Evolutionary conservation across 2,797 vertebrate species (phyloP).

Genomic region (Hoplostethus atlanticus): DNA sequence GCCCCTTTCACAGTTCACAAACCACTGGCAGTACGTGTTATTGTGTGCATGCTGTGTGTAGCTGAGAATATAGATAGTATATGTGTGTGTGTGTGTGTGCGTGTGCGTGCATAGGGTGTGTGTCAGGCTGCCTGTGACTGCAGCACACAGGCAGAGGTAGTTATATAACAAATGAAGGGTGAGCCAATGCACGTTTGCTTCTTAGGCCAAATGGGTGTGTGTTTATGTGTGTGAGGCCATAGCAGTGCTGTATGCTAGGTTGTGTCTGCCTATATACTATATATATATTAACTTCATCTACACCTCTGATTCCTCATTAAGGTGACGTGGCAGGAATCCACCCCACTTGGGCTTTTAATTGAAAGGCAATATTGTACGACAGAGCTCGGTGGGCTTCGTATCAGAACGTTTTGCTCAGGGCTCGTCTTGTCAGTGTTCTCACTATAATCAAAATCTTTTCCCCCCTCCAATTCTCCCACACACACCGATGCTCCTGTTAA

Average conservation of each 20-base stretch:
- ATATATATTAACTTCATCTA: no score
- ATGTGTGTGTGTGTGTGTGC: constrained; percentile 19
- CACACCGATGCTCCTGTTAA: constrained; percentile 23
- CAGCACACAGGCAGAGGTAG: constrained; percentile 23
- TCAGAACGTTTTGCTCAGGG: constrained; percentile 40
- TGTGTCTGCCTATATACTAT: constrained; percentile 30
- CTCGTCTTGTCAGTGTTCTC: constrained; percentile 25
- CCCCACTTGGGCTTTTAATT: constrained; percentile 9
- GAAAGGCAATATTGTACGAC: constrained; percentile 13
- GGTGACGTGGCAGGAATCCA: background rate
- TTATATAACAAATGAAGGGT: constrained; percentile 37
- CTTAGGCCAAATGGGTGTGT: constrained; percentile 33
- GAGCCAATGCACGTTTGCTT: constrained; percentile 1
- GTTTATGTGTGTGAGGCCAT: constrained; percentile 45
- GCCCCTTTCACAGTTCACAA: constrained; percentile 75
- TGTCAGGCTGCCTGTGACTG: constrained; percentile 19
- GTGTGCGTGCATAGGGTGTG: background rate
- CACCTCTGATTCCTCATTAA: no score
- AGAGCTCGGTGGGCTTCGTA: constrained; percentile 34
- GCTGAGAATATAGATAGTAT: no score
- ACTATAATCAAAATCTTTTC: constrained; percentile 28
- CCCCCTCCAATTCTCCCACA: constrained; percentile 13
- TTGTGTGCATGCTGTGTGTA: background rate
- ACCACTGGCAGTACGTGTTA: constrained; percentile 34
- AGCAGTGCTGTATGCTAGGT: constrained; percentile 30